Conservation (phyloP, 1,140 invertebrate genomes). For the Nephotettix cincticeps region DNA sequence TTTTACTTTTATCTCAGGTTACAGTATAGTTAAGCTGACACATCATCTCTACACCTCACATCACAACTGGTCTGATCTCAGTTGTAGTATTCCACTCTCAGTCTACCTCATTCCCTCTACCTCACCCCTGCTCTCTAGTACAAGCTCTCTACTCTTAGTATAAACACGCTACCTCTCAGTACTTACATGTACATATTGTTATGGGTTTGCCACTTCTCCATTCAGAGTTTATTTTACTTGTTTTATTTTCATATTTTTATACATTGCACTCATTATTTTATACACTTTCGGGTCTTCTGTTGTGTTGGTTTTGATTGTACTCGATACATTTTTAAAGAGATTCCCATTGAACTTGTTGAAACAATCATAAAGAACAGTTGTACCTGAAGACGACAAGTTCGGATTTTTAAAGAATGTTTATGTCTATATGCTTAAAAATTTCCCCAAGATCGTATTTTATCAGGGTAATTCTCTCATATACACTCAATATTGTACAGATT, state of each 20-base stretch:
- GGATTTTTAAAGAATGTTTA: not conserved
- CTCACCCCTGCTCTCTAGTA: not conserved
- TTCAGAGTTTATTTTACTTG: not conserved
- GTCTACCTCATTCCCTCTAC: too few relatives aligned
- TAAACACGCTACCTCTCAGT: not conserved
- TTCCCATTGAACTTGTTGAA: not conserved
- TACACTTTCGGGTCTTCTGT: not conserved
- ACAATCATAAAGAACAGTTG: conserved; percentile 13
- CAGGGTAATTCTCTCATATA: not conserved
- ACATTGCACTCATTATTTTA: not conserved
- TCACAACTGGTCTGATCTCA: too few relatives aligned
- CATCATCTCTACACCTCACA: too few relatives aligned
- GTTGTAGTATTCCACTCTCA: too few relatives aligned
- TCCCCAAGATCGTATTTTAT: not conserved
- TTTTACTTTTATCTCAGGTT: too few relatives aligned
- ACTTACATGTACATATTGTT: conserved; percentile 7
- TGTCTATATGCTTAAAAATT: not conserved
- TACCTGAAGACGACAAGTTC: conserved; percentile 1
- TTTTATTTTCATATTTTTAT: conserved; percentile 12
- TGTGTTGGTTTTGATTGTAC: too few relatives aligned
- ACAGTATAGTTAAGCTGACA: too few relatives aligned
- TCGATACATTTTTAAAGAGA: too few relatives aligned
- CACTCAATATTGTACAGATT: not conserved
- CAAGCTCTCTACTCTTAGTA: not conserved
- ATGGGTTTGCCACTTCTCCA: not conserved